phyloP scores from a whole-genome alignment of 1,140 invertebrate species.

The Pristionchus pacificus region DNA sequence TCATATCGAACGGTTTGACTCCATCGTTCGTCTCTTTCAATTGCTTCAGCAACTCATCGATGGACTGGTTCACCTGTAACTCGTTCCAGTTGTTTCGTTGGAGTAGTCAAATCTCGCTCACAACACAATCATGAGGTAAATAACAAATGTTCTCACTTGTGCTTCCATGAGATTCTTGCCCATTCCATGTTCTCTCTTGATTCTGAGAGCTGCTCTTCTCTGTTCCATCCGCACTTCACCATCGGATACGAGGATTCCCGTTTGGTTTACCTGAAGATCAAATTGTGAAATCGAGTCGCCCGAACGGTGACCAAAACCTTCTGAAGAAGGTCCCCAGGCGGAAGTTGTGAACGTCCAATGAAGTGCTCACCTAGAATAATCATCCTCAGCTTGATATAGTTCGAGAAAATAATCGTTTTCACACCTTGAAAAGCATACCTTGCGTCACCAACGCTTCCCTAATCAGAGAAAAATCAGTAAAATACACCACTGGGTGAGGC shows the following conservation, averaged over 20 bases:
- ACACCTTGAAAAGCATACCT: background rate
- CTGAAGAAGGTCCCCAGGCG: background rate
- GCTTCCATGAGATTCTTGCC: background rate
- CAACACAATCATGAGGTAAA: background rate
- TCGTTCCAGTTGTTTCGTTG: background rate
- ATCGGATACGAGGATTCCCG: background rate
- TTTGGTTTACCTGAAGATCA: background rate
- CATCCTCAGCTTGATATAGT: background rate
- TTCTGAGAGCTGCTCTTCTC: background rate
- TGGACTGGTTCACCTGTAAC: background rate
- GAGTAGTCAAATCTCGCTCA: too few relatives aligned
- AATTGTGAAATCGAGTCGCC: background rate
- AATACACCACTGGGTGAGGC: background rate
- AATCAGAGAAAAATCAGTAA: background rate
- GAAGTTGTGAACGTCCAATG: background rate
- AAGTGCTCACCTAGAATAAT: background rate
- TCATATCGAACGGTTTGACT: background rate
- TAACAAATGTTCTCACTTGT: too few relatives aligned
- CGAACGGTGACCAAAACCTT: background rate
- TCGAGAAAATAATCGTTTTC: background rate
- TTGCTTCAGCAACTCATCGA: background rate
- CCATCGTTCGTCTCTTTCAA: background rate
- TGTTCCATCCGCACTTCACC: background rate
- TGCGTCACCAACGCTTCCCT: background rate
- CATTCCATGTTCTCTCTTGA: background rate